Evolutionary conservation across 1,140 invertebrate species (phyloP).

Genomic region (Diorhabda elongata): DNA sequence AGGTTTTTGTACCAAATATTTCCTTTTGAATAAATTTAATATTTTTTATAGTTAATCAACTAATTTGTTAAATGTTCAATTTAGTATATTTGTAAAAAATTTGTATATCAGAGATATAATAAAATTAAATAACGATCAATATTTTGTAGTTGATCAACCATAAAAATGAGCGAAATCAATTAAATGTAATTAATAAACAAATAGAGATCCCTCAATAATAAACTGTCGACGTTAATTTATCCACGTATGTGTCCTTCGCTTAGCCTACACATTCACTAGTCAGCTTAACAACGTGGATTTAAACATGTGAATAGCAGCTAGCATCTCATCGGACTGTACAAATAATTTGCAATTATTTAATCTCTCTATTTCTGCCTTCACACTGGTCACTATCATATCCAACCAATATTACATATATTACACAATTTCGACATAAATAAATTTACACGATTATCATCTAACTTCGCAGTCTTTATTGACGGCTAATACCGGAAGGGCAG

Average conservation of each 20-base stretch:
- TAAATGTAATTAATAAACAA: too few species aligned
- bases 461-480: constrained; percentile 78
- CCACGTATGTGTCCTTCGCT: constrained; percentile 19
- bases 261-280: constrained; percentile 38
- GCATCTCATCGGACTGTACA: constrained; percentile 28
- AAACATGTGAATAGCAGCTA: constrained; percentile 38
- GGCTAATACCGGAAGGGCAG: constrained; percentile 49
- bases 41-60: too few species aligned
- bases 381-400: neutral
- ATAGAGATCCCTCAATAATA: too few species aligned
- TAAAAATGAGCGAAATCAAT: too few species aligned
- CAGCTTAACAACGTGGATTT: constrained; percentile 40
- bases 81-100: too few species aligned
- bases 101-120: too few species aligned
- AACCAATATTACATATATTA: constrained; percentile 20
- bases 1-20: too few species aligned
- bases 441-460: constrained; percentile 68
- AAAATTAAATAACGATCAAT: too few species aligned
- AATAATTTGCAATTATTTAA: constrained; percentile 28
- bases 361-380: neutral
- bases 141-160: too few species aligned
- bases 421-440: constrained; percentile 22
- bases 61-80: too few species aligned
- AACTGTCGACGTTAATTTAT: neutral
- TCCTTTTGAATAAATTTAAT: too few species aligned